Percentiles rank a stretch among this genome's conserved stretches.
phyloP scores from a whole-genome alignment of 1,140 invertebrate species.

The Centruroides sculpturatus region DNA sequence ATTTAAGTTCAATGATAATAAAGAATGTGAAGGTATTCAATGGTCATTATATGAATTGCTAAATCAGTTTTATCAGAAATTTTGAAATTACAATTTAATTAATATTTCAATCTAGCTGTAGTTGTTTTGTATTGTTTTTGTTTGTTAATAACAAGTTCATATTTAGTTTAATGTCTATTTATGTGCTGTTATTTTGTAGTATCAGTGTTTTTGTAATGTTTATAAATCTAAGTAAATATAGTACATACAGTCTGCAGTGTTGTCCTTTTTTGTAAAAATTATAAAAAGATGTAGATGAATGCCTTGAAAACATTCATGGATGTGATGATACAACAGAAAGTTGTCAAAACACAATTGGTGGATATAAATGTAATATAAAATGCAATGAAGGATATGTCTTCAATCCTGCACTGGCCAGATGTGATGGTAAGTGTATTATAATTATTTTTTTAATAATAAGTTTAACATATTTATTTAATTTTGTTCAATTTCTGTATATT shows the following conservation, averaged over 20 bases:
- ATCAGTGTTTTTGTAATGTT: slow-evolving; percentile 55
- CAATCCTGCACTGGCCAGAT: slow-evolving; percentile 41
- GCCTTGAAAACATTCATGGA: slow-evolving; percentile 47
- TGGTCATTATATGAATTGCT: slow-evolving; percentile 9
- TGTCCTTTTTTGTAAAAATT: not conserved
- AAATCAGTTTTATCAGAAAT: no score
- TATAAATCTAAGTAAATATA: slow-evolving; percentile 27
- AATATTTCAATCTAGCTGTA: no score
- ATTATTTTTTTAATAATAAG: no score
- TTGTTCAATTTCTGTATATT: no score
- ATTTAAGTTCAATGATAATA: slow-evolving; percentile 21
- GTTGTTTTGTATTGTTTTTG: no score
- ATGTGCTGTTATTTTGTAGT: slow-evolving; percentile 46
- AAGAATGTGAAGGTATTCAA: slow-evolving; percentile 61
- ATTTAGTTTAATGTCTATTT: no score
- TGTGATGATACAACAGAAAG: slow-evolving; percentile 51
- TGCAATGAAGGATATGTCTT: slow-evolving; percentile 67
- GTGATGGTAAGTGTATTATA: slow-evolving; percentile 43
- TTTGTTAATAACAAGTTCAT: no score
- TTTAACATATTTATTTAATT: no score
- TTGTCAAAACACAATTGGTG: slow-evolving; percentile 79
- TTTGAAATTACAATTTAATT: no score
- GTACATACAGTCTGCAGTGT: slow-evolving; percentile 20
- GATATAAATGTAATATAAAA: slow-evolving; percentile 50
- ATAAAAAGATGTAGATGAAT: slow-evolving; percentile 54